Percentiles rank a stretch among this genome's conserved stretches.
These are phyloP conservation scores for Bimastos eiseni DNA, from an alignment of 2,888 invertebrate species.

Conservation along the genomic window DNA sequence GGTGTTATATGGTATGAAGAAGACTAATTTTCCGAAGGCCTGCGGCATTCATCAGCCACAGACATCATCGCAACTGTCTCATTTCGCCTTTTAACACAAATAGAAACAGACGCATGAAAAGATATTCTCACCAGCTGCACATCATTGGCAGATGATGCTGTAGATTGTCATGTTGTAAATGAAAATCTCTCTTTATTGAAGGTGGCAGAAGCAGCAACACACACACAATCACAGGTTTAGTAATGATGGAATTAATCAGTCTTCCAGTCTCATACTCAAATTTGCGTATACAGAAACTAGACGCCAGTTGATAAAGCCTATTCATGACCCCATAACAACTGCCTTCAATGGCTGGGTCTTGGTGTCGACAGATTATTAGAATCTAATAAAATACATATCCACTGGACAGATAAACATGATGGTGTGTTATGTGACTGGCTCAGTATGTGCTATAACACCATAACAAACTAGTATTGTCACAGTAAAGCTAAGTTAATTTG, in stretches of 20 bases:
- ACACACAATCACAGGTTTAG: neutral
- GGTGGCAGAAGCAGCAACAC: neutral
- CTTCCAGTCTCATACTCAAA: neutral
- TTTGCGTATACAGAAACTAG: neutral
- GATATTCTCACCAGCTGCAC: neutral
- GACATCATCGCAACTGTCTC: neutral
- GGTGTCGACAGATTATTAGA: neutral
- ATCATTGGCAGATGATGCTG: neutral
- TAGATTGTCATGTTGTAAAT: neutral
- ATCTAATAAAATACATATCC: neutral
- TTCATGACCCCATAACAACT: neutral
- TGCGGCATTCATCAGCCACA: neutral
- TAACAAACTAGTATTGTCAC: neutral
- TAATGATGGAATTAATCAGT: neutral
- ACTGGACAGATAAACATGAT: neutral
- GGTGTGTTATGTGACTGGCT: neutral
- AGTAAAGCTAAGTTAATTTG: slow-evolving; percentile 5
- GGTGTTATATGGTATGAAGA: neutral
- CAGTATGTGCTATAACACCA: no score
- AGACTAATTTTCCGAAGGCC: neutral
- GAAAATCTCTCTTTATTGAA: neutral
- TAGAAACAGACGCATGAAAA: neutral
- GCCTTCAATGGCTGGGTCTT: neutral
- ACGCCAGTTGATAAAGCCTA: neutral
- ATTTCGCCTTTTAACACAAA: neutral